Percentiles rank a stretch among this genome's conserved stretches.
phyloP scores from a whole-genome alignment of 2,888 invertebrate genomes.

The Pachydiplax longipennis region DNA sequence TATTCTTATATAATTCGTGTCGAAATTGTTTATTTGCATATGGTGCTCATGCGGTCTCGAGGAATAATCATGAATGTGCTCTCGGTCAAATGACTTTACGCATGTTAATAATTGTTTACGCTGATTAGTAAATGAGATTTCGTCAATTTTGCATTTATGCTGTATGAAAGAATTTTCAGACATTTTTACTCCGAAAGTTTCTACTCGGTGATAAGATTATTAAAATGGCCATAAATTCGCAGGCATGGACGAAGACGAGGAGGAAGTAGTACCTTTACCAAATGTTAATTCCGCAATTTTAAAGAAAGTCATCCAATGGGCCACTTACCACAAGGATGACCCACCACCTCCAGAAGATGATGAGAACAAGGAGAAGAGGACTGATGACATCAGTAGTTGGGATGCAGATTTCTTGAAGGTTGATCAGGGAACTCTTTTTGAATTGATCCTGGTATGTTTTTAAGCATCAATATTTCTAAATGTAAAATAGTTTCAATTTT shows the following conservation, averaged over 20 bases:
- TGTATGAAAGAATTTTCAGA: too few relatives aligned
- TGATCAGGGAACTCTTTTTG: slow-evolving; percentile 95
- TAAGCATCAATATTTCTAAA: neutral
- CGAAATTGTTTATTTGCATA: too few relatives aligned
- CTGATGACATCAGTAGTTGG: slow-evolving; percentile 99
- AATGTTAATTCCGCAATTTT: slow-evolving; percentile 97
- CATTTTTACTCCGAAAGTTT: too few relatives aligned
- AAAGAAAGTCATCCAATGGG: slow-evolving; percentile 92
- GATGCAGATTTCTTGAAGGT: slow-evolving; percentile 99
- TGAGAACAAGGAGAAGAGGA: slow-evolving; percentile 97
- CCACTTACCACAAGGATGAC: slow-evolving; percentile 93
- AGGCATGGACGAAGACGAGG: slow-evolving; percentile 87
- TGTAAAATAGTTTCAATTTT: too few relatives aligned
- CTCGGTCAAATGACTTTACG: too few relatives aligned
- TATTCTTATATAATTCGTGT: too few relatives aligned
- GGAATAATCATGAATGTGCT: too few relatives aligned
- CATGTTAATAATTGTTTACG: too few relatives aligned
- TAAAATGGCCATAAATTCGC: neutral
- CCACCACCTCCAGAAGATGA: slow-evolving; percentile 96
- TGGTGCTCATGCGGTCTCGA: too few relatives aligned
- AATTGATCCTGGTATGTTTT: slow-evolving; percentile 77
- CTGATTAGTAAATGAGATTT: too few relatives aligned
- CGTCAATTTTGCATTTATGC: too few relatives aligned
- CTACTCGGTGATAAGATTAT: too few relatives aligned
- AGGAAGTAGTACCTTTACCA: slow-evolving; percentile 93